A percentile compares a stretch with the other conserved stretches of the same genome.
Conservation (phyloP, 2,797 vertebrate genomes). For the Kryptolebias ocellatus region DNA sequence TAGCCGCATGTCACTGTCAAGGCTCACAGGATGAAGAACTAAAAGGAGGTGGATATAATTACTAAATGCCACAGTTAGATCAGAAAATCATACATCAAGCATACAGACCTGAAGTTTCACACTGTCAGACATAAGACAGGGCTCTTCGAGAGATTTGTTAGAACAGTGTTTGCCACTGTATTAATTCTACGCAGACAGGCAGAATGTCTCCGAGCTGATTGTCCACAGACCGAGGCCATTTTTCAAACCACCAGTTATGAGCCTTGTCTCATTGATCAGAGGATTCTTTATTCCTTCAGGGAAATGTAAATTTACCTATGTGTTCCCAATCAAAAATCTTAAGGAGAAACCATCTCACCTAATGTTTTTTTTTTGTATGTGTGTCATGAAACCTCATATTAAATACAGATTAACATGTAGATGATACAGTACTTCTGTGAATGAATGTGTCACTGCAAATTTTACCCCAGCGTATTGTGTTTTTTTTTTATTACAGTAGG, state of each 20-base stretch:
- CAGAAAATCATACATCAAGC: constrained; percentile 35
- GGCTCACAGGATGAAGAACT: constrained; percentile 18
- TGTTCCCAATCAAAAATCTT: constrained; percentile 34
- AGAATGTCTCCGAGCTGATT: constrained; percentile 65
- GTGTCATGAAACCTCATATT: too few species aligned
- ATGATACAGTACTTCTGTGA: too few species aligned
- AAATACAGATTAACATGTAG: too few species aligned
- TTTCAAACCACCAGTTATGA: constrained; percentile 73
- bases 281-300: constrained; percentile 31
- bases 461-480: not conserved
- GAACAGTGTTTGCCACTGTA: constrained; percentile 34
- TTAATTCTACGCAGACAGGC: constrained; percentile 66
- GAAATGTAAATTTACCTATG: constrained; percentile 60
- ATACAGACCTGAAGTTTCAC: not conserved
- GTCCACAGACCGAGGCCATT: constrained; percentile 58
- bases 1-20: constrained; percentile 26
- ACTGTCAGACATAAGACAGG: constrained; percentile 9
- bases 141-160: constrained; percentile 55
- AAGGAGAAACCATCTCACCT: not conserved
- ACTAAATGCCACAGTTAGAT: constrained; percentile 32
- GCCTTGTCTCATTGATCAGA: constrained; percentile 65
- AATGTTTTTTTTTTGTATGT: not conserved
- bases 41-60: constrained; percentile 38
- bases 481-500: not conserved
- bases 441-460: constrained; percentile 1